These are phyloP conservation scores for Otolemur crassicaudatus DNA, from an alignment of 2,797 vertebrate species.

Conservation along the genomic window DNA sequence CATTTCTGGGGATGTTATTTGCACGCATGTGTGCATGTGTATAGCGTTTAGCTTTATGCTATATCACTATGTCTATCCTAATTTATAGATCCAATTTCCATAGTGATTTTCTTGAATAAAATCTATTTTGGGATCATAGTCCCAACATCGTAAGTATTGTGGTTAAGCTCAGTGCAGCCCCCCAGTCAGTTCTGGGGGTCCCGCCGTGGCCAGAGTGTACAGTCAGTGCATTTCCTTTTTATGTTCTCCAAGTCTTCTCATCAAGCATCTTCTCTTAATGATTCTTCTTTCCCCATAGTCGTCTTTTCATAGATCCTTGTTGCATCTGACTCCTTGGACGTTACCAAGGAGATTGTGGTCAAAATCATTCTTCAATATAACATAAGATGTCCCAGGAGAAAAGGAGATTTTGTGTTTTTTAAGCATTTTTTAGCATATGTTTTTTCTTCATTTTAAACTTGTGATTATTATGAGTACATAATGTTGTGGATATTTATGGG, in stretches of 20 bases:
- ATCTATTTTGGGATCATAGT: constrained; percentile 36
- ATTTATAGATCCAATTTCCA: neutral
- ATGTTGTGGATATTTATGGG: neutral
- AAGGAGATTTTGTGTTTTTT: neutral
- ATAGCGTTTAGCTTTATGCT: neutral
- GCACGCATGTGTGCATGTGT: neutral
- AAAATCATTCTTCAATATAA: constrained; percentile 26
- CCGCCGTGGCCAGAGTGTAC: neutral
- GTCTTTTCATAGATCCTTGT: neutral
- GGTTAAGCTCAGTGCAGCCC: neutral
- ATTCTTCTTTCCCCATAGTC: neutral
- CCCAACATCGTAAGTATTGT: neutral
- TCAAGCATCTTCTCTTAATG: neutral
- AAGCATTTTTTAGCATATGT: neutral
- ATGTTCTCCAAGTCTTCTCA: neutral
- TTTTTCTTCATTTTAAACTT: neutral
- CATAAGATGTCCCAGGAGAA: neutral
- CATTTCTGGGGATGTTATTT: neutral
- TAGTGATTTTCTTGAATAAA: constrained; percentile 29
- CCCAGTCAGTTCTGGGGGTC: neutral
- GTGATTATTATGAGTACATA: neutral
- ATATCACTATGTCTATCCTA: neutral
- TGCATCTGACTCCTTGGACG: neutral
- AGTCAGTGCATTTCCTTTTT: neutral
- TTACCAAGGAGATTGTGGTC: constrained; percentile 8